Evolutionary conservation across 2,113 vertebrate genomes (phyloP).

Genomic region (Cyprinodon tularosa): DNA sequence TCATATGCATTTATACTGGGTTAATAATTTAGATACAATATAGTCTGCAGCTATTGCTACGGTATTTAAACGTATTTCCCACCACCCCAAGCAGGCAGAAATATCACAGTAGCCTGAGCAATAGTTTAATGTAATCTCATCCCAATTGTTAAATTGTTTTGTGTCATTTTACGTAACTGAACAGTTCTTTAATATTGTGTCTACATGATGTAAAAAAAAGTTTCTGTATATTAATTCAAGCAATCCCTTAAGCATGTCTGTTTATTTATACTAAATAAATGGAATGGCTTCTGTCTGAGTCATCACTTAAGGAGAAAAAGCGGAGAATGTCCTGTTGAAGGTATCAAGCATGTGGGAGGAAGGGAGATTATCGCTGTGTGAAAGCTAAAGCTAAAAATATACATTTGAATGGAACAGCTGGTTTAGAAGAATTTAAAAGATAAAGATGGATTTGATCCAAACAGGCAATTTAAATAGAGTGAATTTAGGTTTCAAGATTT

Average conservation of each 20-base stretch:
- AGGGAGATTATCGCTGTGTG: background rate
- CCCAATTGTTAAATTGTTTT: background rate
- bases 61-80: background rate
- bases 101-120: background rate
- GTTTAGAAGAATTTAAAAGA: background rate
- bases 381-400: background rate
- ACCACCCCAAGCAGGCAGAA: background rate
- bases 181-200: background rate
- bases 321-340: background rate
- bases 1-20: no score
- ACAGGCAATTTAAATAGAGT: background rate
- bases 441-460: background rate
- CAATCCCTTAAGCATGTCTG: no score
- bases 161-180: background rate
- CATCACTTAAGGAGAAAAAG: background rate
- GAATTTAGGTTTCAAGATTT: background rate
- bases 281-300: background rate
- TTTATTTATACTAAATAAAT: background rate
- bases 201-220: background rate
- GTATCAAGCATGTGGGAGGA: background rate
- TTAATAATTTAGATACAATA: background rate
- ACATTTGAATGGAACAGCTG: background rate
- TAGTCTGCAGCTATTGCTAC: background rate
- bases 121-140: background rate
- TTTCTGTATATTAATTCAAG: background rate